These are phyloP conservation scores for Channallabes apus DNA, from an alignment of 2,797 vertebrate species.

Conservation along the genomic window DNA sequence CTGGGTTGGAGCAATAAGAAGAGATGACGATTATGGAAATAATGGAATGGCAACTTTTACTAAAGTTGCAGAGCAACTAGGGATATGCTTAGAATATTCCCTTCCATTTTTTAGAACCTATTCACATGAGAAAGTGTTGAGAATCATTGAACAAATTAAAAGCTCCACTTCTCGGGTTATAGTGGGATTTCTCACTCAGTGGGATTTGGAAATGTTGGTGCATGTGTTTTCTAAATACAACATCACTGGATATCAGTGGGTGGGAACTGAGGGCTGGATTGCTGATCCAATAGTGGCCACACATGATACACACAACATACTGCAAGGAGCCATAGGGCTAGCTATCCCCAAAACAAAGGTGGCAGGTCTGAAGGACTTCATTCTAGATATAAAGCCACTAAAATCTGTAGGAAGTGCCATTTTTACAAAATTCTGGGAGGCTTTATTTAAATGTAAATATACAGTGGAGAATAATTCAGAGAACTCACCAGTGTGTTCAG, in stretches of 20 bases:
- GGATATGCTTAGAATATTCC: conserved; percentile 62
- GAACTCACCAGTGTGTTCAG: conserved; percentile 59
- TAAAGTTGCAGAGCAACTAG: conserved; percentile 52
- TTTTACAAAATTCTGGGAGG: conserved; percentile 69
- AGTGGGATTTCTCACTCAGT: conserved; percentile 56
- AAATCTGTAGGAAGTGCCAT: conserved; percentile 59
- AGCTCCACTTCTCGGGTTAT: conserved; percentile 60
- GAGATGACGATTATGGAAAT: conserved; percentile 67
- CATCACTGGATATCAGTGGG: conserved; percentile 72
- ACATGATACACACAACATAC: conserved; percentile 60
- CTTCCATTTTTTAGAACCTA: conserved; percentile 58
- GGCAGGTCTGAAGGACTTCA: conserved; percentile 66
- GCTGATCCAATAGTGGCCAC: conserved; percentile 63
- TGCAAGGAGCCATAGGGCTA: conserved; percentile 72
- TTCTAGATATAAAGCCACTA: conserved; percentile 64
- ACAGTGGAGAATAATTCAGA: conserved; percentile 1
- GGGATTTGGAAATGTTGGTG: conserved; percentile 51
- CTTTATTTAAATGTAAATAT: conserved; percentile 65
- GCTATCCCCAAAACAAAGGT: conserved; percentile 69
- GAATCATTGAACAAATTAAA: conserved; percentile 58
- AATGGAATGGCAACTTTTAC: conserved; percentile 60
- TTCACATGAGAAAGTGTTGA: conserved; percentile 55
- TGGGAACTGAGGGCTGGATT: conserved; percentile 73
- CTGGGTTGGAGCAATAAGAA: conserved; percentile 73
- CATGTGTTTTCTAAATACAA: conserved; percentile 61